phyloP scores from a whole-genome alignment of 2,888 invertebrate species.

The Flexamia atlantica region DNA sequence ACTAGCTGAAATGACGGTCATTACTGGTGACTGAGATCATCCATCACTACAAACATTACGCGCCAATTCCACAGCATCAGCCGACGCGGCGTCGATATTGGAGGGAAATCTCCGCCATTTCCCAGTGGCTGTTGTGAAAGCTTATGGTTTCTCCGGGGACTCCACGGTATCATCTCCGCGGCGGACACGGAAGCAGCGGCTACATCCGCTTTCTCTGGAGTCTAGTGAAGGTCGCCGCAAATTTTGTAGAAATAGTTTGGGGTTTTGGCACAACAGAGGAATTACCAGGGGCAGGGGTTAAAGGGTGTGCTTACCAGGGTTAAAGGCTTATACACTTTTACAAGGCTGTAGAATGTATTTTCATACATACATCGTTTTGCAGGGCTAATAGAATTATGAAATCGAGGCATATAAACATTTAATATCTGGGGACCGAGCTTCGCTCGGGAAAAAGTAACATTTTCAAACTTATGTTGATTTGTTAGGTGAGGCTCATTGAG shows the following conservation, averaged over 20 bases:
- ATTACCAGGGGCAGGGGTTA: too few relatives aligned
- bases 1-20: background rate
- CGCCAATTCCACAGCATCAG: constrained; percentile 13
- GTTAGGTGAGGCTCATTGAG: too few relatives aligned
- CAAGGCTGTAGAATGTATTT: too few relatives aligned
- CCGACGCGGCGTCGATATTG: constrained; percentile 21
- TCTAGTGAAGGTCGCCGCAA: background rate
- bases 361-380: too few relatives aligned
- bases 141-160: constrained; percentile 5
- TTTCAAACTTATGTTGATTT: too few relatives aligned
- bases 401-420: too few relatives aligned
- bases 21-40: constrained; percentile 13
- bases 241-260: background rate
- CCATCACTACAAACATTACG: background rate
- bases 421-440: too few relatives aligned
- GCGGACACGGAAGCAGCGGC: background rate
- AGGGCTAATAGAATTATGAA: too few relatives aligned
- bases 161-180: background rate
- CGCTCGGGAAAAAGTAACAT: too few relatives aligned
- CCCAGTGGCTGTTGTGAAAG: background rate
- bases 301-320: too few relatives aligned
- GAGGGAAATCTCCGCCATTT: background rate
- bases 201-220: background rate
- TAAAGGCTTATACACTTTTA: too few relatives aligned
- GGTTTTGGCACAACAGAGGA: background rate